Base-by-base conservation (phyloP, 2,888 invertebrate genomes). In the Xanthorhoe spadicearia region DNA sequence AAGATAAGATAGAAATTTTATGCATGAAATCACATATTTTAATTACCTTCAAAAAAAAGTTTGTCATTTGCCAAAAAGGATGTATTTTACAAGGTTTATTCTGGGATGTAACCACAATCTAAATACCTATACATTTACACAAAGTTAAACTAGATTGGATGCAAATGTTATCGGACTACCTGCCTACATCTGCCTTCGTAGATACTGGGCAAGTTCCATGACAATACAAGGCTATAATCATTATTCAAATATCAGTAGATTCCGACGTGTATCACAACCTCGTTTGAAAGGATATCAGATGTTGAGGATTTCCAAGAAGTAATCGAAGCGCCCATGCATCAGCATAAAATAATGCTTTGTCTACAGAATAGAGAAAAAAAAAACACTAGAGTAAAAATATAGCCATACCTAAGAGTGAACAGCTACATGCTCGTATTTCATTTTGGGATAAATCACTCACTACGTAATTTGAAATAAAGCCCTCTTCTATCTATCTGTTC, bases 231-330 rank as follows among this genome's bases (percentile, higher is more conserved):
- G 64, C 55, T 50, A 53, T 63, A 54, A 49, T 38, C 64, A 64
- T 64, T 55, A 64, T 64, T 59, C 59, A 55, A 65, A 65, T 56
- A 65, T 56, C 50, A 28, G 38, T 13, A 59, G 54, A 49, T 46
- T 51, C 49, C 62, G 55, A 18, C 50, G 17, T 38, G 38, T 48
- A 58, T 58, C 46, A 61, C 35, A 57, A 56, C 48, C 58, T 64
- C 32, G 61, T 64, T 61, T 64, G 43, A 61, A 64, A 65, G 60
- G 61, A 66, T 65, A 66, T 68, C 51, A 61, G 18, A 57, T 23
- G 38, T 61, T 64, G 63, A 56, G 57, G 61, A 18, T 61, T 70
- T 64, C 68, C 61, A 35, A 65, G 69, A 65, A 48, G 15, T 46
- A 46, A 15, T 15, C 48, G 6, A 4, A 48, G 7, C 15, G 46